Conservation (phyloP, 2,888 invertebrate species). For the Julus scanicus region DNA sequence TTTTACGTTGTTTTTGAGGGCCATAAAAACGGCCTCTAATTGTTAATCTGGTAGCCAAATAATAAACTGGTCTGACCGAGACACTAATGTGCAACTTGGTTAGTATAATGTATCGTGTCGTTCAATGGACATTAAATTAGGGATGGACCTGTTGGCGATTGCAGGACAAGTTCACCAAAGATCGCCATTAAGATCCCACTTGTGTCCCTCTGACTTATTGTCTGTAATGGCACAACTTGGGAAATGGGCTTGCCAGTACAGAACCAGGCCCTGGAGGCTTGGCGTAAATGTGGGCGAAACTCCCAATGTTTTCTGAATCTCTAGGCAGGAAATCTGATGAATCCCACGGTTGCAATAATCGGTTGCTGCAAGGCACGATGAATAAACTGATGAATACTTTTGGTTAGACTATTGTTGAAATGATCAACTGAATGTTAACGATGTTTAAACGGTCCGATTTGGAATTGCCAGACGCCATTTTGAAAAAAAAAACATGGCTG, state of each 20-base stretch:
- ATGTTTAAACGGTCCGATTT: no score
- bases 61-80: conserved; percentile 27
- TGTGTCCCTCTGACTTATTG: conserved; percentile 13
- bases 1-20: conserved; percentile 17
- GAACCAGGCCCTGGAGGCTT: not conserved
- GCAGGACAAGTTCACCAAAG: conserved; percentile 12
- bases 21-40: conserved; percentile 28
- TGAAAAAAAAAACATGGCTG: no score
- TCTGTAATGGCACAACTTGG: conserved; percentile 5
- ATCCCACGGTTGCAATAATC: no score
- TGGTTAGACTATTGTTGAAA: no score
- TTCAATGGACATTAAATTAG: not conserved
- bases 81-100: conserved; percentile 29
- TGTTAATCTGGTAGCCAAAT: conserved; percentile 37
- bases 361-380: no score
- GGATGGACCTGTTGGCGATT: conserved; percentile 7
- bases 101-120: conserved; percentile 31
- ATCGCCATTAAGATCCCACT: conserved; percentile 13
- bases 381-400: no score
- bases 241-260: not conserved
- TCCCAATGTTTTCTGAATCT: no score
- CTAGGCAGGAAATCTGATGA: no score
- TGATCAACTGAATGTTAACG: no score
- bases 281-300: not conserved
- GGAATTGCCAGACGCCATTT: no score